phyloP scores from a whole-genome alignment of 2,113 vertebrate genomes.

The Geococcyx californianus region DNA sequence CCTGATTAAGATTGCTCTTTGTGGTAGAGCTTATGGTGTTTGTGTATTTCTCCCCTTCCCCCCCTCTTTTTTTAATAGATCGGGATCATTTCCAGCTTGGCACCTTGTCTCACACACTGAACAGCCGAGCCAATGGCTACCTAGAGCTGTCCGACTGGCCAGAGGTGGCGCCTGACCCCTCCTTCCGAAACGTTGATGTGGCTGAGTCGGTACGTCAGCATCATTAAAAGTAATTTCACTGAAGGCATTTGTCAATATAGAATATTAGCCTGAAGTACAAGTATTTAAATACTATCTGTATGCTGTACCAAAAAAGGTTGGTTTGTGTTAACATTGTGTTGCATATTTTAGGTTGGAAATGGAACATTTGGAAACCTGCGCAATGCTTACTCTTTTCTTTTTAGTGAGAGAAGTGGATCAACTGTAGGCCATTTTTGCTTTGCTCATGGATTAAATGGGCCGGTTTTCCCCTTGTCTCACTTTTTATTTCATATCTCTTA shows the following conservation, averaged over 20 bases:
- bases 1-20: constrained; percentile 77
- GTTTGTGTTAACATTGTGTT: neutral
- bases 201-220: constrained; percentile 82
- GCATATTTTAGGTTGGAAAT: neutral
- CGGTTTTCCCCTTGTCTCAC: neutral
- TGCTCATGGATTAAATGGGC: neutral
- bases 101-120: constrained; percentile 93
- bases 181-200: constrained; percentile 91
- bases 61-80: constrained; percentile 79
- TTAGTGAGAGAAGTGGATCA: neutral
- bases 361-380: neutral
- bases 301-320: neutral
- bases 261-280: neutral
- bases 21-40: constrained; percentile 70
- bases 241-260: neutral
- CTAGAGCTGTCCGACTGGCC: constrained; percentile 96
- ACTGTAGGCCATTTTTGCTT: neutral
- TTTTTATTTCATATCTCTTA: neutral
- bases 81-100: constrained; percentile 95
- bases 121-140: constrained; percentile 87
- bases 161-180: constrained; percentile 87
- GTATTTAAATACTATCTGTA: neutral
- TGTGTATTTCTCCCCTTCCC: constrained; percentile 52
- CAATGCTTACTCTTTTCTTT: neutral
- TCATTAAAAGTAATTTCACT: constrained; percentile 56